These are phyloP conservation scores for Tamias sibiricus DNA, from an alignment of 2,113 vertebrate species.

Conservation along the genomic window DNA sequence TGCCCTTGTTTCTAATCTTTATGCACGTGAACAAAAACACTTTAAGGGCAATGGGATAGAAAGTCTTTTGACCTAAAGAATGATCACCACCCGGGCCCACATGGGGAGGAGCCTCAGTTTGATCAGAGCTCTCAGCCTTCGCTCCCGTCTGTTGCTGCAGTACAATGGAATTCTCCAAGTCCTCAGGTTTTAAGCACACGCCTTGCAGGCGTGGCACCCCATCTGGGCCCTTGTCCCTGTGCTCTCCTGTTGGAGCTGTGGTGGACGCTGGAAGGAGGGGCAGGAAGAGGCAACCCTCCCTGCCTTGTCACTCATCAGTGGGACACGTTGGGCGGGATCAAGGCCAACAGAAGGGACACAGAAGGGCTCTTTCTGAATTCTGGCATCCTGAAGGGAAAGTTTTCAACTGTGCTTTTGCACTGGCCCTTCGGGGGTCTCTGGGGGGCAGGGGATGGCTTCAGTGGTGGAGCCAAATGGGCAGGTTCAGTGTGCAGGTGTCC, in stretches of 20 bases:
- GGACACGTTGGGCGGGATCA: no score
- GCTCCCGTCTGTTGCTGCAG: no score
- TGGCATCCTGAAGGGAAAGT: neutral
- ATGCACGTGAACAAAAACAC: neutral
- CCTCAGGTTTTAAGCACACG: neutral
- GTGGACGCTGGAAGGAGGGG: neutral
- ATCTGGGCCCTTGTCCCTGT: neutral
- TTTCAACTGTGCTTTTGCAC: neutral
- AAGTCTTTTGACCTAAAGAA: neutral
- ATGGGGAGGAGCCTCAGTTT: neutral
- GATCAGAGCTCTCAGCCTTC: neutral
- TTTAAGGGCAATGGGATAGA: neutral
- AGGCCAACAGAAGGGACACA: neutral
- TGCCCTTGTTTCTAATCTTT: neutral
- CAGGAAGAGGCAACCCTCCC: accelerated
- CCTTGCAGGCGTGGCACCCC: neutral
- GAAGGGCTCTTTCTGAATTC: neutral
- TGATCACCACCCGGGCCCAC: neutral
- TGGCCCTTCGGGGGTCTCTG: neutral
- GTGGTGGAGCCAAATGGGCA: accelerated
- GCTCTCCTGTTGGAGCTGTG: neutral
- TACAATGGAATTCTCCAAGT: neutral
- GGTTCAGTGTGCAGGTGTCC: neutral
- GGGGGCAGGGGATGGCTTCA: neutral
- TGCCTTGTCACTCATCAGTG: neutral